These are phyloP conservation scores for Heteropelma amictum DNA, from an alignment of 2,888 invertebrate genomes.

Conservation along the genomic window DNA sequence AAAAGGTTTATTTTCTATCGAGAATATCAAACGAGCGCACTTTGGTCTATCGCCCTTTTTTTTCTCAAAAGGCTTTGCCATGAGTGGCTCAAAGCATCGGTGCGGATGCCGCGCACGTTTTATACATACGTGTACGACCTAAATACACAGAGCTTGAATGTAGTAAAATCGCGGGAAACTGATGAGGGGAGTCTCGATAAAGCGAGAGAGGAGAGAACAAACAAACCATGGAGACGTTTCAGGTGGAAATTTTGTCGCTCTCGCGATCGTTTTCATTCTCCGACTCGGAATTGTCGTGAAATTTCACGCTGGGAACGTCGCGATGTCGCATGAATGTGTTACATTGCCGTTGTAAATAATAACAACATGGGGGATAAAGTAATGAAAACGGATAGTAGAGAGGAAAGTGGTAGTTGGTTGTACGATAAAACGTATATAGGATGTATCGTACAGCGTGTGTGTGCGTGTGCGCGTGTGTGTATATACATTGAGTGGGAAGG, in stretches of 20 bases:
- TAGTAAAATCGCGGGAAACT: not conserved
- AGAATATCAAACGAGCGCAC: too few relatives aligned
- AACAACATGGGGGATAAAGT: slow-evolving; percentile 18
- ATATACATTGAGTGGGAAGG: too few relatives aligned
- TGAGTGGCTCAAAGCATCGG: not conserved
- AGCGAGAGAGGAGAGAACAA: not conserved
- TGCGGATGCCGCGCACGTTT: not conserved
- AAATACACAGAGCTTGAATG: not conserved
- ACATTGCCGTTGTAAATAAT: not conserved
- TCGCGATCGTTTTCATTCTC: not conserved
- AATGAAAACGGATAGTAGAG: slow-evolving; percentile 62
- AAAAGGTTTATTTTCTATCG: slow-evolving; percentile 55
- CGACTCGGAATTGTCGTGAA: not conserved
- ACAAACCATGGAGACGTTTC: not conserved
- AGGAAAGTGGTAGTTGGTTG: slow-evolving; percentile 31
- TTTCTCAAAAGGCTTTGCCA: too few relatives aligned
- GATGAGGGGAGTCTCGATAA: too few relatives aligned
- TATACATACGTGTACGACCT: slow-evolving; percentile 15
- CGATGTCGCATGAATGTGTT: not conserved
- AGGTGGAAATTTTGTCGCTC: not conserved
- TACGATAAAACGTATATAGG: slow-evolving; percentile 66
- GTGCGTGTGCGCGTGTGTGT: slow-evolving; percentile 52
- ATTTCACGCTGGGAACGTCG: not conserved
- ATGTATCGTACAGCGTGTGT: slow-evolving; percentile 58
- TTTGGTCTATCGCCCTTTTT: too few relatives aligned